Conservation (phyloP, 2,888 invertebrate genomes). For the Leptopilina myrica region DNA sequence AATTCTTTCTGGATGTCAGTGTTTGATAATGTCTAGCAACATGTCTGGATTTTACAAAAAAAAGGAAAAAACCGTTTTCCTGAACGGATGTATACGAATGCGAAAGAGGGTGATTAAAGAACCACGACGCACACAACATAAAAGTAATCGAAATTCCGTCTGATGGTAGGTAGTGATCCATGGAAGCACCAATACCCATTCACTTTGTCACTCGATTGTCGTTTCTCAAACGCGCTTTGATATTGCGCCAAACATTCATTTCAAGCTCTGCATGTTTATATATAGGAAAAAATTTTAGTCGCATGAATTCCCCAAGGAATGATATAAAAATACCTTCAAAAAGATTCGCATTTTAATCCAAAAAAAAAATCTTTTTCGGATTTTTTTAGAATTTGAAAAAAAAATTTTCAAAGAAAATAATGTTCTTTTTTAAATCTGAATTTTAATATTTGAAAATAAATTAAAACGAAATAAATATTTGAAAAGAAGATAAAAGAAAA, state of each 20-base stretch:
- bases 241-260: constrained; percentile 15
- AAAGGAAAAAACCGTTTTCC: neutral
- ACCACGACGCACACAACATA: neutral
- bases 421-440: no score
- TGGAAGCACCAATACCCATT: constrained; percentile 53
- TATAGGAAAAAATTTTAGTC: neutral
- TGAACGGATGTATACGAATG: constrained; percentile 19
- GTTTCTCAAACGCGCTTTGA: constrained; percentile 44
- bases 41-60: constrained; percentile 5
- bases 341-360: no score
- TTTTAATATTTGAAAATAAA: no score
- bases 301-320: neutral
- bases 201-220: constrained; percentile 65
- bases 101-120: constrained; percentile 10
- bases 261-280: no score
- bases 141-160: constrained; percentile 27
- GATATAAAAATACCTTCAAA: no score
- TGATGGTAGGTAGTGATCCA: constrained; percentile 5
- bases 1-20: neutral
- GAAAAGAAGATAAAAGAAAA: no score
- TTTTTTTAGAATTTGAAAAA: no score
- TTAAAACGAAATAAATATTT: no score
- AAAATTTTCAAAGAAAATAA: no score
- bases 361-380: no score
- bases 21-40: neutral